These are phyloP conservation scores for Scylla paramamosain DNA, from an alignment of 1,140 invertebrate genomes.

Conservation along the genomic window DNA sequence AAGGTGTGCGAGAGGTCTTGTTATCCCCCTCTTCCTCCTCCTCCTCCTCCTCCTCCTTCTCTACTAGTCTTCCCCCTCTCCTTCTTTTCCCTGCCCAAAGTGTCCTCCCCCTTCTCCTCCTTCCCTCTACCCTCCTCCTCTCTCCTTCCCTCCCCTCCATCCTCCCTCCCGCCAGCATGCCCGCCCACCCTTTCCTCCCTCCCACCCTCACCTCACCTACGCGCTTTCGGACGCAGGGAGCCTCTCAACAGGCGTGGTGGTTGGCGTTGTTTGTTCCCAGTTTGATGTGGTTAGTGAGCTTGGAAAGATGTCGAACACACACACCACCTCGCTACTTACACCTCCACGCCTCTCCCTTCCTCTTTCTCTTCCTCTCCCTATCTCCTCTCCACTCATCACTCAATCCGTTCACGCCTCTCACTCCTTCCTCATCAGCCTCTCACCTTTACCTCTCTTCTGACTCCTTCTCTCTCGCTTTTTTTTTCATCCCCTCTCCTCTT, in stretches of 20 bases:
- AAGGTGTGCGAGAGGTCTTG: neutral
- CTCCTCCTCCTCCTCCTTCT: too few species aligned
- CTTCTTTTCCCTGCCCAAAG: neutral
- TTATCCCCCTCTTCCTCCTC: neutral
- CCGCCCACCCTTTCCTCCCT: constrained; percentile 21
- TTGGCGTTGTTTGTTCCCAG: constrained; percentile 43
- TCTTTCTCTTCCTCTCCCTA: neutral
- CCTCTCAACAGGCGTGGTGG: constrained; percentile 28
- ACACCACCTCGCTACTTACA: neutral
- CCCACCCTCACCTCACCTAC: neutral
- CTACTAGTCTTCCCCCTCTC: too few species aligned
- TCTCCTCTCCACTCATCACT: neutral
- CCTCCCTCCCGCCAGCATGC: neutral
- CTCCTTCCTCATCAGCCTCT: neutral
- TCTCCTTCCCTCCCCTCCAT: neutral
- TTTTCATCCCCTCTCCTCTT: neutral
- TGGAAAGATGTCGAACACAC: constrained; percentile 33
- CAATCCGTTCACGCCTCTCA: neutral
- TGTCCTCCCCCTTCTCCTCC: neutral
- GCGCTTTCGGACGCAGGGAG: neutral
- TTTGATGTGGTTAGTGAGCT: constrained; percentile 47
- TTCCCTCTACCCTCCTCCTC: neutral
- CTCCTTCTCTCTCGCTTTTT: neutral
- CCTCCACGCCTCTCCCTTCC: neutral
- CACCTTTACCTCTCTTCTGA: neutral